Base-by-base conservation (phyloP, 1,140 invertebrate genomes). In the Helicorthomorpha holstii region DNA sequence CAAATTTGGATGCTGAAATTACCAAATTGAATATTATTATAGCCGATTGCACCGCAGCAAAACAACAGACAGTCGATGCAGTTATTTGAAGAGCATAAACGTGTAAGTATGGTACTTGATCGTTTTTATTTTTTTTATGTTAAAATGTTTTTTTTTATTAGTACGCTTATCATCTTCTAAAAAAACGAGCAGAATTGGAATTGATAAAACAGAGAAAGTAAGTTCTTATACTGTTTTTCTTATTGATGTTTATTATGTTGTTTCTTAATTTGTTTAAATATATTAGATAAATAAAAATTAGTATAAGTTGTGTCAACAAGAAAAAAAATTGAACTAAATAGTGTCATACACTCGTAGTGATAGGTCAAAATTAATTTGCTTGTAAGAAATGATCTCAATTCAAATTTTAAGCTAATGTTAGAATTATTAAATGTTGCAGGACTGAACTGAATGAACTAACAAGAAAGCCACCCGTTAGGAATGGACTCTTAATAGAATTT, bases 51-150 rank as follows among this genome's bases (percentile, higher is more conserved):
- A 22, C 87, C 88, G 4, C 81, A 86, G 66, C 73, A 78, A 49
- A 75, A 73, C 50, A 82, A 81, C 65, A 73, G 79, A 24, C 77
- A 83, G 63, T 91, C 86, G 29, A 74, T 82, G 59, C 67, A 78
- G 51, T 84, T 92, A 52, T 92, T 85, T 67, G 76, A 89, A 51
- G 81, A 88, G 57, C 87, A 92, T 64, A 85, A 85, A 59, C n/a
- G n/a, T n/a, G n/a, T n/a, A n/a, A n/a, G n/a, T n/a, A 73, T 80
- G 62, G 73, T 89, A 56, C 23, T 52, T 44, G 50, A 50, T 25
- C 4, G 4, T 46, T 7, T 34, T 7, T 34, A 16, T 7, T 7
- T 7, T 34, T 16, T 34, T 7, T 7, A 34, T 34, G 16, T 7
- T 34, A 34, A 34, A 7, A 34, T 34, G 29, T 16, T 34, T 7